These are phyloP conservation scores for Smutsia temminckii DNA, from an alignment of 2,797 vertebrate species.

Conservation along the genomic window DNA sequence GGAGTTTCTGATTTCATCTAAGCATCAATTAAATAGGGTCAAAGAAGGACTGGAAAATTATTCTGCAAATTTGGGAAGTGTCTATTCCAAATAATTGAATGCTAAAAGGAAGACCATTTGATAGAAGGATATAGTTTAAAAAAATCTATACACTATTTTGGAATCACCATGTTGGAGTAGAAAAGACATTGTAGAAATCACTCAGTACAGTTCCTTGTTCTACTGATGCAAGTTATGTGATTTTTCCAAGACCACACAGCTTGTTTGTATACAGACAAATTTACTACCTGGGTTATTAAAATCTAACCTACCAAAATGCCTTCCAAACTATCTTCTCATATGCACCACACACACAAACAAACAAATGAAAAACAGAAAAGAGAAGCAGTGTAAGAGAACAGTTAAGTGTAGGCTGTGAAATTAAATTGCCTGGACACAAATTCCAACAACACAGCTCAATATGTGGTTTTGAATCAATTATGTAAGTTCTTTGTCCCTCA, in stretches of 20 bases:
- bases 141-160: background rate
- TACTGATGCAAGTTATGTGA: background rate
- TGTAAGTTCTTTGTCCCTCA: background rate
- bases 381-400: background rate
- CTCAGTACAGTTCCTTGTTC: background rate
- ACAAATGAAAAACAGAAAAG: constrained; percentile 16
- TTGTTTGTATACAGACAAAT: background rate
- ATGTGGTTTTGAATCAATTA: background rate
- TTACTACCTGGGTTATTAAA: constrained; percentile 29
- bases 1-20: background rate
- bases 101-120: background rate
- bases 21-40: background rate
- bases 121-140: background rate
- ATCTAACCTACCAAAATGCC: background rate
- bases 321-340: constrained; percentile 15
- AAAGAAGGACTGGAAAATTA: background rate
- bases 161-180: background rate
- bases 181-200: background rate
- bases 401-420: constrained; percentile 24
- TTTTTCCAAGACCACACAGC: background rate
- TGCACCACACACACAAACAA: background rate
- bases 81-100: background rate
- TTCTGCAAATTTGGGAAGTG: background rate
- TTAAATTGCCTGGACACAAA: background rate
- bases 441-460: background rate